Base-by-base conservation (phyloP, 2,888 invertebrate species). In the Stramonita haemastoma region DNA sequence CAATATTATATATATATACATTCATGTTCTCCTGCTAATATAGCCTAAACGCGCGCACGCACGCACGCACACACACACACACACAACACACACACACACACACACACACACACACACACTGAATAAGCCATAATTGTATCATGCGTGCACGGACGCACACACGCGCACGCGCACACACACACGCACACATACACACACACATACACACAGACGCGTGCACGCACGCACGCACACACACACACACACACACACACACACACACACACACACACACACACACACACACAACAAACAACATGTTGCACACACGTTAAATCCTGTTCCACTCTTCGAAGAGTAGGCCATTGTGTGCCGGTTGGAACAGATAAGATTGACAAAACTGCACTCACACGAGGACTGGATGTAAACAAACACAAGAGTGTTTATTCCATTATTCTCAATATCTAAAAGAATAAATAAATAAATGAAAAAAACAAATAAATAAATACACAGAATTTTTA, bases 61-160 rank as follows among this genome's bases (percentile, higher is more conserved):
- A 89, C 19, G 34, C 32, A 85, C 46, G 77, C 46, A 86, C 60
- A 86, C 85, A 73, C 70, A 88, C 8, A 46, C 46, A 46, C 46
- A 46, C 46, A 46, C 46, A 46, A 2, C 46, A 46, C 4, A 46
- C 46, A 46, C 46, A 46, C 4, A 46, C 46, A 46, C 46, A 46
- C 4, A 46, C 46, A 46, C 4, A 46, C 46, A 46, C 4, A 46
- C 46, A 46, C 4, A 46, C 46, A 46, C 4, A 46, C n/a, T n/a
- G n/a, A n/a, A n/a, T n/a, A n/a, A n/a, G n/a, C n/a, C n/a, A n/a
- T n/a, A n/a, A n/a, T n/a, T n/a, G n/a, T n/a, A n/a, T 17, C 70
- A 70, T 26, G 22, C 57, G 83, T 19, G 32, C 79, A 79, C 79
- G 34, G 32, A 79, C 57, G 8, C 8, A 84, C 57, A 57, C n/a